Evolutionary conservation across 2,888 invertebrate species (phyloP), one percentile per base, ranked within the genome.

Genomic region (Hydrotaea cyrtoneurina): DNA sequence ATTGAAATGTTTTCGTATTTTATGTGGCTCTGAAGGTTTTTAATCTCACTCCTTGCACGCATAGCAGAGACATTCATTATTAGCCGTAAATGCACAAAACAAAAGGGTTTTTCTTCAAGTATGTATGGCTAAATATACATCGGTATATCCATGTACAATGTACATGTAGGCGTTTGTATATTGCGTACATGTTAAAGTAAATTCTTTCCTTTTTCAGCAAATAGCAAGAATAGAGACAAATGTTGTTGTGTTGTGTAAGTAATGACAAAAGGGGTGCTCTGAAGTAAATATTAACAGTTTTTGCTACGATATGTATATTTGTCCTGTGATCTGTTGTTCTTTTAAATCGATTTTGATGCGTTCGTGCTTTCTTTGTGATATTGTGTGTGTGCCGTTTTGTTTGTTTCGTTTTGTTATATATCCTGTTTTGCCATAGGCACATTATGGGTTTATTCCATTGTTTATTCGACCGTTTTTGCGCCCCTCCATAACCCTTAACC

Each of bases 321-420:
- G 64, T 43, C 66, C 43, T 43, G 17, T 66, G 43, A 43, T 66
- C 39, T 19, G 66, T 43, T 66, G 57, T 55, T 43, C 46, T 23
- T 50, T 26, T 15, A 64, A 79, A 82, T 64, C 73, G 62, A 74
- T 82, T 82, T 77, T 82, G 76, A 77, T 73, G 82, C 79, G 76
- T 76, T 76, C 39, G 66, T 59, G 75, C 69, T 46, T 73, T 77
- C 73, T 66, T 59, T 69, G 73, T 79, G 77, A 76, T 73, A 82
- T 73, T 21, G 43, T 69, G 13, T 46, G 39, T n/a, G n/a, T n/a
- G n/a, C n/a, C n/a, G n/a, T 15, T 64, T 72, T 83, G 39, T 71
- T 55, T 43, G n/a, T 13, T 46, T 50, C 19, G 46, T 64, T 53
- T 50, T 73, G 17, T 55, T 69, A 36, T 72, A 73, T 69, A 36